Percentiles rank a stretch among this genome's conserved stretches.
These are phyloP conservation scores for Metalampra italica DNA, from an alignment of 2,888 invertebrate genomes.

Conservation along the genomic window DNA sequence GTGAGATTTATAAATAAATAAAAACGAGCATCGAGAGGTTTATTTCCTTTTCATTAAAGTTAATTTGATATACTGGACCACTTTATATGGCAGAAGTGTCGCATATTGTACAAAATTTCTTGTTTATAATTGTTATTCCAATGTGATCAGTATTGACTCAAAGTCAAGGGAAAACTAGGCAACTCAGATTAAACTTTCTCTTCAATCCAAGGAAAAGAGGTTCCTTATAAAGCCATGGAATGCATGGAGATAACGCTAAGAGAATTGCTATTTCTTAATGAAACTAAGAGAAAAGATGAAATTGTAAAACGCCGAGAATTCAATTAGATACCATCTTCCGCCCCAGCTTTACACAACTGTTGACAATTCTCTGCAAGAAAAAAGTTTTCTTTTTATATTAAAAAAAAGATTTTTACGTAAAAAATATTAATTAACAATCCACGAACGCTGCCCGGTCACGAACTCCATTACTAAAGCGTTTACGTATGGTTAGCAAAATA, in stretches of 20 bases:
- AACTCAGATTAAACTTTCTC: too few relatives aligned
- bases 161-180: too few relatives aligned
- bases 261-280: too few relatives aligned
- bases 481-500: conserved; percentile 28
- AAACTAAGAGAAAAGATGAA: not conserved
- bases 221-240: too few relatives aligned
- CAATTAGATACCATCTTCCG: not conserved
- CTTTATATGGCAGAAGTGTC: not conserved
- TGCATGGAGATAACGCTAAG: too few relatives aligned
- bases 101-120: not conserved
- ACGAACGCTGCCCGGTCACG: conserved; percentile 26
- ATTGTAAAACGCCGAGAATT: not conserved
- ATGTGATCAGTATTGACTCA: too few relatives aligned
- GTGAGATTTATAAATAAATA: too few relatives aligned
- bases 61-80: too few relatives aligned
- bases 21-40: too few relatives aligned
- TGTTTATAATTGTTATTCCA: too few relatives aligned
- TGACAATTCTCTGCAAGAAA: not conserved
- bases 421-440: conserved; percentile 33
- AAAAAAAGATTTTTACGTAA: not conserved
- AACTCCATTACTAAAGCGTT: conserved; percentile 35
- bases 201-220: too few relatives aligned
- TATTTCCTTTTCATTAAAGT: too few relatives aligned
- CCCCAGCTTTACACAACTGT: not conserved
- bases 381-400: not conserved